Evolutionary conservation across 2,888 invertebrate genomes (phyloP), one percentile per base, ranked within the genome.

Genomic region (Hirtodrosophila duncani): DNA sequence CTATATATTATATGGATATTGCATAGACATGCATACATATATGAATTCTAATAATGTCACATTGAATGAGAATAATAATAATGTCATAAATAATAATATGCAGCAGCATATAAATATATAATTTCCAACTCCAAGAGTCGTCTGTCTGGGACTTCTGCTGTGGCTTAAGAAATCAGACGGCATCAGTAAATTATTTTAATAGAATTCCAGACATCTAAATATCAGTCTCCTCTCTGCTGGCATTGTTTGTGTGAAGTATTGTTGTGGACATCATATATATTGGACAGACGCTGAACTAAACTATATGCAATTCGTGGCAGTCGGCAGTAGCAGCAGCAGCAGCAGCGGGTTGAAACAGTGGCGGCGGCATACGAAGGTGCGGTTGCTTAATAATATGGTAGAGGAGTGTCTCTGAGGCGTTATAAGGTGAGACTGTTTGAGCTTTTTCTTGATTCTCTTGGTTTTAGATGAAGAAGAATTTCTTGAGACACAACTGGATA

Each of bases 171-270:
- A 41, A 53, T 50, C 27, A 30, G 29, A 45, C 48, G 48, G 39
- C 58, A 57, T 61, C 50, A 49, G 49, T 63, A 38, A 74, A 74
- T 69, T 63, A 70, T 67, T 75, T 75, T 52, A 67, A 63, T 75
- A 16, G 63, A 71, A 60, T 67, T 52, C 72, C 72, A 75, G 72
- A 69, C 77, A 67, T 20, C 46, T 56, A 49, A 65, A 68, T 61
- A 68, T 68, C 41, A 29, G 29, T 5, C 5, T 20, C 20, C 20
- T 5, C 5, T 20, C 5, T 41, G 11, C 39, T 27, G 21, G 24
- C 63, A 50, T 52, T 44, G 51, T 61, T 60, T 55, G 55, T 43
- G 27, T 13, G 36, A 39, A 41, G 58, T 27, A 60, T 42, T 24
- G 9, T 42, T 27, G 33, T 36, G 37, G 23, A 46, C 36, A 52